Percentiles rank a stretch among this genome's conserved stretches.
phyloP scores from a whole-genome alignment of 1,140 invertebrate genomes.

The Drosophila mayri region DNA sequence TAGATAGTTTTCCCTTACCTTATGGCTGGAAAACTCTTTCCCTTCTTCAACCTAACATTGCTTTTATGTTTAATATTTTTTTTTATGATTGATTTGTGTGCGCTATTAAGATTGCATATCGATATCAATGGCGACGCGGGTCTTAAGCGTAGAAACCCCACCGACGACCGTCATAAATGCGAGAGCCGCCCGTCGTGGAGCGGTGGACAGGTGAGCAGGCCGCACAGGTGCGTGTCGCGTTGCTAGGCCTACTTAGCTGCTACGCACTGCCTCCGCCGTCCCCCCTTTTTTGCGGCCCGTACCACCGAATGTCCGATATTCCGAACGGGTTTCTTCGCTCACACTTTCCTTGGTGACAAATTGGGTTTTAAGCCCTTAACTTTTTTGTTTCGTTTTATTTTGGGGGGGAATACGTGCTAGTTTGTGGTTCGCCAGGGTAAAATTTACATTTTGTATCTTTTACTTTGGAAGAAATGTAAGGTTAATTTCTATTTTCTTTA shows the following conservation, averaged over 20 bases:
- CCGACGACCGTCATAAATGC: slow-evolving; percentile 54
- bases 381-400: not conserved
- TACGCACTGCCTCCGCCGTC: slow-evolving; percentile 9
- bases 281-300: not conserved
- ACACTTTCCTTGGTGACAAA: slow-evolving; percentile 57
- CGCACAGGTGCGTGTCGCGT: slow-evolving; percentile 41
- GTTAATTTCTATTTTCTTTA: not conserved
- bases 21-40: slow-evolving; percentile 25
- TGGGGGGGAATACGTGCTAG: slow-evolving; percentile 13
- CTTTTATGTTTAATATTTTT: slow-evolving; percentile 3
- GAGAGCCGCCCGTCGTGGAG: slow-evolving; percentile 8
- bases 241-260: slow-evolving; percentile 44
- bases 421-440: slow-evolving; percentile 12
- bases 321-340: slow-evolving; percentile 18
- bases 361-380: slow-evolving; percentile 63
- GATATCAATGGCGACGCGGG: slow-evolving; percentile 62
- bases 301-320: slow-evolving; percentile 25
- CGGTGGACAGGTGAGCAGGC: slow-evolving; percentile 4
- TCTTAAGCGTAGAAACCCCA: slow-evolving; percentile 64
- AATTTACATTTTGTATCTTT: not conserved
- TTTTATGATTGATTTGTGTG: slow-evolving; percentile 75
- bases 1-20: not conserved
- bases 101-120: slow-evolving; percentile 76
- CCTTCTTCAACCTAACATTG: not conserved
- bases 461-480: not conserved